Percentiles rank a stretch among this genome's conserved stretches.
phyloP scores from a whole-genome alignment of 2,113 vertebrate species.

The Halichoerus grypus region DNA sequence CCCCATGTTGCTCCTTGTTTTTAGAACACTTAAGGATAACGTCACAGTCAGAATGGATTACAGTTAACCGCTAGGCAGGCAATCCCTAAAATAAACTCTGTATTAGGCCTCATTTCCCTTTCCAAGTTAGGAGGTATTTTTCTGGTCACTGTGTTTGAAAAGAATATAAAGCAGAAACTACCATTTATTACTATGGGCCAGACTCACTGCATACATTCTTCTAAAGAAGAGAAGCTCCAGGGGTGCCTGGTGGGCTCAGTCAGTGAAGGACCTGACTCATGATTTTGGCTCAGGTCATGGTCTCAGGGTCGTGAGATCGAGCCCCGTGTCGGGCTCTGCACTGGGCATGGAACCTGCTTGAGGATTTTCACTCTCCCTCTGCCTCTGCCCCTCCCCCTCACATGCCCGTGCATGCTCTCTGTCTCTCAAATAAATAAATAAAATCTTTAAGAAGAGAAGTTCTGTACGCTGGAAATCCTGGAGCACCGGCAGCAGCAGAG shows the following conservation, averaged over 20 bases:
- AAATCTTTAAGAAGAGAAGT: background rate
- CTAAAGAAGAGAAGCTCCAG: background rate
- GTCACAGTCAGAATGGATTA: background rate
- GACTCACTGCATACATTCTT: background rate
- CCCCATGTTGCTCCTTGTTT: background rate
- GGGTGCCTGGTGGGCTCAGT: background rate
- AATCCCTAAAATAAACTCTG: constrained; percentile 41
- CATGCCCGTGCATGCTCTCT: background rate
- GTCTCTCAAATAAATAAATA: background rate
- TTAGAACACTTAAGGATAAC: background rate
- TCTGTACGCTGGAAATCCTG: background rate
- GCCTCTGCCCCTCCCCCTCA: background rate
- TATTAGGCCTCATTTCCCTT: constrained; percentile 20
- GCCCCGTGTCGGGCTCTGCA: background rate
- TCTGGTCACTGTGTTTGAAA: constrained; percentile 8
- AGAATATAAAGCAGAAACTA: constrained; percentile 26
- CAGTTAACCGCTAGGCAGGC: background rate
- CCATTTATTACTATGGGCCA: background rate
- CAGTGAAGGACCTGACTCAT: background rate
- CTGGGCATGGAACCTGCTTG: background rate
- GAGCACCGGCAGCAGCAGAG: rapidly evolving
- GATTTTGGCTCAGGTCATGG: background rate
- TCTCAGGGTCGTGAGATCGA: background rate
- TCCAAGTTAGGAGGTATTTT: constrained; percentile 25
- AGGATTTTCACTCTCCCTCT: background rate